These are phyloP conservation scores for Bombus sibiricus DNA, from an alignment of 1,140 invertebrate species.

Conservation along the genomic window DNA sequence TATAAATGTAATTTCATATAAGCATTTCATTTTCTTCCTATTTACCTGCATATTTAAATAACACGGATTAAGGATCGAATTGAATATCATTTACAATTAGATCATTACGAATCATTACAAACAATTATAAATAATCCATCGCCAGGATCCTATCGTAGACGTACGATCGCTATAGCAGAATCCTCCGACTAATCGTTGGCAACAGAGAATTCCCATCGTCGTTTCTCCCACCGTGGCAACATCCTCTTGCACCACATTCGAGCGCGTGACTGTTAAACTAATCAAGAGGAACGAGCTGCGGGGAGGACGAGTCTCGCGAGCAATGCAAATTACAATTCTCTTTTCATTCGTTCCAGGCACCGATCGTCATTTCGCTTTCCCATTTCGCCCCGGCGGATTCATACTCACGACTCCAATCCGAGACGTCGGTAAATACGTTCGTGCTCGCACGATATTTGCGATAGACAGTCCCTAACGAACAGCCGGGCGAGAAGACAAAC, in stretches of 20 bases:
- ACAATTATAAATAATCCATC: neutral
- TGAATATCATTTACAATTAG: no score
- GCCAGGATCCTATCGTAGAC: neutral
- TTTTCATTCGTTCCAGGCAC: constrained; percentile 45
- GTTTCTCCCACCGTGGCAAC: neutral
- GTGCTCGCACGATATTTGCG: constrained; percentile 68
- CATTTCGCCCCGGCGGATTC: constrained; percentile 58
- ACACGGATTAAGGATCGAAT: no score
- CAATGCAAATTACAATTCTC: constrained; percentile 58
- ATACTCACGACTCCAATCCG: constrained; percentile 66
- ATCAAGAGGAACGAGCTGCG: constrained; percentile 22
- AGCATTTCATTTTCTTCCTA: no score
- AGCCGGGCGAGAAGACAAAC: constrained; percentile 67
- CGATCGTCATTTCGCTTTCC: constrained; percentile 61
- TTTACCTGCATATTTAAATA: no score
- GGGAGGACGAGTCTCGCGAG: neutral
- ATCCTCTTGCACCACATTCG: constrained; percentile 16
- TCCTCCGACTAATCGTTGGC: constrained; percentile 3
- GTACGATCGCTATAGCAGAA: neutral
- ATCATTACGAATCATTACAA: no score
- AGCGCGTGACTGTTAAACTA: constrained; percentile 44
- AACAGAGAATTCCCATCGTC: neutral
- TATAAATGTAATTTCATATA: no score
- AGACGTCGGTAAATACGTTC: constrained; percentile 65
- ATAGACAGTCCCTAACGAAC: constrained; percentile 69